Base-by-base conservation (phyloP, 2,797 vertebrate species). In the Botia almorhae region DNA sequence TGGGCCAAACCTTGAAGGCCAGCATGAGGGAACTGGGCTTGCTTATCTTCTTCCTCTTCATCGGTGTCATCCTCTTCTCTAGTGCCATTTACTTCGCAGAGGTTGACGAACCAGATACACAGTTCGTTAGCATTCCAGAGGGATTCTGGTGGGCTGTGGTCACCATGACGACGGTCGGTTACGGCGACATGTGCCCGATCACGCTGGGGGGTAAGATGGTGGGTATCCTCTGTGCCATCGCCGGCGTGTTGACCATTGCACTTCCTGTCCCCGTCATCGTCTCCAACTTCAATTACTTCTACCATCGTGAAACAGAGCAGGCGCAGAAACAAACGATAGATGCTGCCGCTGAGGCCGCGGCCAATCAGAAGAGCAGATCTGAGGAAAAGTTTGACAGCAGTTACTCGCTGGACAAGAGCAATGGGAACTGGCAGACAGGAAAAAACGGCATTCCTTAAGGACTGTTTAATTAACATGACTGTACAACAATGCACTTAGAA, bases 101-200 rank as follows among this genome's bases (percentile, higher is more conserved):
- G 82, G 98, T 97, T 74, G 98, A 99, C 0, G 98, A 99, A 88
- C 97, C 97, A 0, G 95, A 97, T 81, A 98, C 97, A 0, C 97
- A 98, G 75, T 99, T 99, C 84, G 95, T 97, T 11, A 99, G 98
- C 91, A 99, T 99, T 83, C 98, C 98, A 0, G 97, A 99, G 0
- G 98, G 96, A 12, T 99, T 99, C 93, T 99, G 98, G 98, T 99
- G 98, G 98, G 97, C 98, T 0, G 97, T 99, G 90, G 97, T 99
- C 51, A 98, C 98, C 0, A 99, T 99, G 98, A 99, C 98, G 1
- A 99, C 98, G 0, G 98, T 99, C 51, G 98, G 98, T 74, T 99
- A 99, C 0, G 98, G 98, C 1, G 98, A 99, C 90, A 99, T 99
- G 98, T 98, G 96, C 84, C 98, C 98, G 0, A 96, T 94, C 85